Percentiles rank a stretch among this genome's conserved stretches.
phyloP scores from a whole-genome alignment of 2,797 vertebrate genomes.

The Melanotaenia boesemani region DNA sequence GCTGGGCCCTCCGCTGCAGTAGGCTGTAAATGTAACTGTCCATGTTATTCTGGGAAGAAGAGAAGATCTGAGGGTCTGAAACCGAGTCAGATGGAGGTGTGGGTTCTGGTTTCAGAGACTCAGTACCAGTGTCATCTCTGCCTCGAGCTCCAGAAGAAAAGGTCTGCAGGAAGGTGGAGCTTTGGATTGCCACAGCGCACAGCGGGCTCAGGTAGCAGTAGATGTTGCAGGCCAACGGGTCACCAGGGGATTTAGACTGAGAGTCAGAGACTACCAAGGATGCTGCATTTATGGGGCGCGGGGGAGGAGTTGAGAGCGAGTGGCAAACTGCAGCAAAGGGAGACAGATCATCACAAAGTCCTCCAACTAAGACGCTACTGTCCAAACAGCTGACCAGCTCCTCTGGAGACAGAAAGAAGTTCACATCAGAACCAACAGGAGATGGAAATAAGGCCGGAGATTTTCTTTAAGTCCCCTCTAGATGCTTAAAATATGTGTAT shows the following conservation, averaged over 20 bases:
- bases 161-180: constrained; percentile 87
- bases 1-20: constrained; percentile 89
- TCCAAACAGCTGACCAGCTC: constrained; percentile 88
- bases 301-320: constrained; percentile 85
- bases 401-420: constrained; percentile 77
- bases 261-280: constrained; percentile 71
- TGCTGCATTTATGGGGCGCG: constrained; percentile 80
- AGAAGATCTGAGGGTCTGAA: background rate
- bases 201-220: constrained; percentile 93
- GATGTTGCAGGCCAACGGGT: constrained; percentile 89
- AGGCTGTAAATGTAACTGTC: constrained; percentile 92
- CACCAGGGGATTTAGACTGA: constrained; percentile 89
- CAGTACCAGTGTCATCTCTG: constrained; percentile 69
- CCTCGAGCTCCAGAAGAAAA: constrained; percentile 73
- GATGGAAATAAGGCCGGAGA: too few relatives aligned
- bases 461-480: too few relatives aligned
- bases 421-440: background rate
- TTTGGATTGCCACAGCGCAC: constrained; percentile 91
- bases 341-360: constrained; percentile 83
- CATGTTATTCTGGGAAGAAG: constrained; percentile 82
- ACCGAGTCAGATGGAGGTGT: constrained; percentile 14
- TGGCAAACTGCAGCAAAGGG: constrained; percentile 72
- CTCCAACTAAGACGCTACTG: constrained; percentile 75
- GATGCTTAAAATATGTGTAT: too few relatives aligned
- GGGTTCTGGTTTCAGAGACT: constrained; percentile 72